Conservation (phyloP, 2,113 vertebrate genomes). For the Psilopogon haemacephalus region DNA sequence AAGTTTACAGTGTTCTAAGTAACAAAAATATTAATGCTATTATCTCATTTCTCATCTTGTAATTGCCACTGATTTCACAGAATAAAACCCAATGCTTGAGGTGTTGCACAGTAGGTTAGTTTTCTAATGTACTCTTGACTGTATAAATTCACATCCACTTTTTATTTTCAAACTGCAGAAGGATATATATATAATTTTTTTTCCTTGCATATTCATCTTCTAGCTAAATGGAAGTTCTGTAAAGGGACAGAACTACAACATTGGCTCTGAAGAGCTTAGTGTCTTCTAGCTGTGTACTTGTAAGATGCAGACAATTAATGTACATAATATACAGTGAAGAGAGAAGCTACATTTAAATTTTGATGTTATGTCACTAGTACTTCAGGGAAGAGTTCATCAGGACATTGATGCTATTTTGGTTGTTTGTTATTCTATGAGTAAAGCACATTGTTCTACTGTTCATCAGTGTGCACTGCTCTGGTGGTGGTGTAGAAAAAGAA, state of each 20-base stretch:
- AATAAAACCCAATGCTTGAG: background rate
- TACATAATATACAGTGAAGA: background rate
- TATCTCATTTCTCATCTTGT: background rate
- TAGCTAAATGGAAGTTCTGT: background rate
- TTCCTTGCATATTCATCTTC: background rate
- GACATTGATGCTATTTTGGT: background rate
- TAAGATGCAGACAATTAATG: background rate
- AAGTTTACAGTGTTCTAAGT: background rate
- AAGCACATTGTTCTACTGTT: background rate
- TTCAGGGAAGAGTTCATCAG: background rate
- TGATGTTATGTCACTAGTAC: background rate
- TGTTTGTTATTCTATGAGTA: slow-evolving; percentile 13
- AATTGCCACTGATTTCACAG: background rate
- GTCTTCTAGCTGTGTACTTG: background rate
- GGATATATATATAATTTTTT: background rate
- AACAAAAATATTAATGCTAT: background rate
- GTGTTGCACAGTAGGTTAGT: background rate
- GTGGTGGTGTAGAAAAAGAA: background rate
- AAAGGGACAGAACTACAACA: background rate
- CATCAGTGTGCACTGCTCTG: background rate
- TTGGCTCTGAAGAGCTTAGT: background rate
- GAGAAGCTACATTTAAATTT: background rate
- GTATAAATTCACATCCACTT: background rate
- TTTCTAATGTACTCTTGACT: background rate
- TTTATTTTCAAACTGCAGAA: background rate